These are phyloP conservation scores for Glossosoma conforme DNA, from an alignment of 1,140 invertebrate genomes.

Conservation along the genomic window DNA sequence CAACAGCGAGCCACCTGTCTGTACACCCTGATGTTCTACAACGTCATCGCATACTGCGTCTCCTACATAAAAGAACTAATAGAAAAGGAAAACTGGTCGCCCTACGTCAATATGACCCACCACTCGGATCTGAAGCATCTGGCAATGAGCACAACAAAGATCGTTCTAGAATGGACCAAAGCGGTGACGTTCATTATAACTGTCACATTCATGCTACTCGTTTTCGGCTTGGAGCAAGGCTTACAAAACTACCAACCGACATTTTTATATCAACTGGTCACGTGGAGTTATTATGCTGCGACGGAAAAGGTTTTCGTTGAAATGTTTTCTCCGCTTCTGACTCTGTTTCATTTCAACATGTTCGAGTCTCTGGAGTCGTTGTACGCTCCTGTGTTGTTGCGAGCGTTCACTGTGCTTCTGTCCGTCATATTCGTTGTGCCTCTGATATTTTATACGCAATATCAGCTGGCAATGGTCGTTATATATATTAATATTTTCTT, in stretches of 20 bases:
- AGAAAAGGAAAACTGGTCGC: slow-evolving; percentile 70
- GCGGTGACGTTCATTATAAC: slow-evolving; percentile 75
- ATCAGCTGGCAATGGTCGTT: slow-evolving; percentile 54
- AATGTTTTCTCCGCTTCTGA: slow-evolving; percentile 53
- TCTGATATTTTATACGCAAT: slow-evolving; percentile 52
- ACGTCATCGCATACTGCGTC: slow-evolving; percentile 71
- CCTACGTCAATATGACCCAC: slow-evolving; percentile 66
- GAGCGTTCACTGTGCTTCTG: slow-evolving; percentile 51
- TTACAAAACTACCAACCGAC: slow-evolving; percentile 69
- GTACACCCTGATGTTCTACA: slow-evolving; percentile 77
- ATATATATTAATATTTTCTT: slow-evolving; percentile 65
- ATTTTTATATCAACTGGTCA: slow-evolving; percentile 43
- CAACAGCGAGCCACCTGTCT: slow-evolving; percentile 62
- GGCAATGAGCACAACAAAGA: slow-evolving; percentile 76
- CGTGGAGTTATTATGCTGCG: slow-evolving; percentile 65
- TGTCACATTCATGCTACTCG: slow-evolving; percentile 69
- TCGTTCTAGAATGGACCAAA: slow-evolving; percentile 77
- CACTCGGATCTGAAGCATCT: slow-evolving; percentile 69
- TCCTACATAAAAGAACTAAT: slow-evolving; percentile 67
- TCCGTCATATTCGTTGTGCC: slow-evolving; percentile 52
- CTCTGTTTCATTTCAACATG: slow-evolving; percentile 53
- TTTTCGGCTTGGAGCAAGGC: slow-evolving; percentile 70
- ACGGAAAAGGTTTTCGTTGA: slow-evolving; percentile 69
- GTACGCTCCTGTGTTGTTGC: slow-evolving; percentile 60
- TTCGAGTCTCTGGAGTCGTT: slow-evolving; percentile 63